These are phyloP conservation scores for Drosophila lowei DNA, from an alignment of 1,140 invertebrate genomes.

Conservation along the genomic window DNA sequence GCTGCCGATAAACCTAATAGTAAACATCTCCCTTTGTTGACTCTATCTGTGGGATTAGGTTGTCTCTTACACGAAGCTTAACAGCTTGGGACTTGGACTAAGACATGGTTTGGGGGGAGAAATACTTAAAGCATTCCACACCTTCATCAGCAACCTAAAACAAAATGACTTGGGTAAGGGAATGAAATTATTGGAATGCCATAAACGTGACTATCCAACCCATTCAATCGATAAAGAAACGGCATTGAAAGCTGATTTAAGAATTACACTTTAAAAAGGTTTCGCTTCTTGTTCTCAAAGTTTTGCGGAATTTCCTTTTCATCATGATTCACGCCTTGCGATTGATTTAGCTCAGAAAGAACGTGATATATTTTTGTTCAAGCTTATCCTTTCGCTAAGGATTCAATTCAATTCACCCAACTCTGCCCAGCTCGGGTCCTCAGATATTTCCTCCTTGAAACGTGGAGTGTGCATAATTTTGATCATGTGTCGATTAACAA, in stretches of 20 bases:
- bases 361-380: not conserved
- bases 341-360: no score
- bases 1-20: conserved; percentile 60
- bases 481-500: conserved; percentile 43
- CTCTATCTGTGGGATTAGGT: conserved; percentile 48
- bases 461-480: conserved; percentile 15
- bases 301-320: no score
- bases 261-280: no score
- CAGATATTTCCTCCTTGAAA: no score
- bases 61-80: conserved; percentile 41
- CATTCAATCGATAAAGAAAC: no score
- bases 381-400: conserved; percentile 12
- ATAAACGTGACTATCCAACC: no score
- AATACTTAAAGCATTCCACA: conserved; percentile 23
- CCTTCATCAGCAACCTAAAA: not conserved
- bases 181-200: no score
- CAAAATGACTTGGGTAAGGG: not conserved
- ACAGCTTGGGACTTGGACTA: conserved; percentile 11
- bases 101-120: conserved; percentile 29
- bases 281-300: no score
- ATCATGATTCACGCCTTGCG: no score
- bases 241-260: no score
- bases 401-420: not conserved
- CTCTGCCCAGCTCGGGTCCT: not conserved
- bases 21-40: conserved; percentile 42